Percentiles rank a stretch among this genome's conserved stretches.
These are phyloP conservation scores for Hyalella azteca DNA, from an alignment of 2,888 invertebrate genomes.

Conservation along the genomic window DNA sequence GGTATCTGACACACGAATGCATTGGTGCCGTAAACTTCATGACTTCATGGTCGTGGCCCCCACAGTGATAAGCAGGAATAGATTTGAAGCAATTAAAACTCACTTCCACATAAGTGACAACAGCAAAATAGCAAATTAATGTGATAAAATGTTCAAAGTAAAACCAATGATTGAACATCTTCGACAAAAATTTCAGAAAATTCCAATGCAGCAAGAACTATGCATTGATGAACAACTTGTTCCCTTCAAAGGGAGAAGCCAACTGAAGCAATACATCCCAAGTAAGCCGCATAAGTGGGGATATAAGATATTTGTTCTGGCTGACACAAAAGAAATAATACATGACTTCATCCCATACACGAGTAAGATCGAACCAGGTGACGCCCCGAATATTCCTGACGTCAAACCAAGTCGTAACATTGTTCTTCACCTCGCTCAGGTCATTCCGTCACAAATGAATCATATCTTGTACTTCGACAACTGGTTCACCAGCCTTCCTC, in stretches of 20 bases:
- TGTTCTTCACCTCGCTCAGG: conserved; percentile 4
- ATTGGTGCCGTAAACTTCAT: too few species aligned
- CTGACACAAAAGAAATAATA: too few species aligned
- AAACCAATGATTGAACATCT: too few species aligned
- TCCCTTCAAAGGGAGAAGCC: background rate
- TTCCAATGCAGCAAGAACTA: background rate
- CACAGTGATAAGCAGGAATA: too few species aligned
- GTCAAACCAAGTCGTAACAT: background rate
- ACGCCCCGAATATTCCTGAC: conserved; percentile 1
- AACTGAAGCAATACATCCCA: background rate
- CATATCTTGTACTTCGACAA: too few species aligned
- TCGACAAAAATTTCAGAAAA: background rate
- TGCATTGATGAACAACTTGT: background rate
- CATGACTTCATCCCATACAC: too few species aligned
- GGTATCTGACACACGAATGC: too few species aligned
- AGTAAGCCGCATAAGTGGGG: background rate
- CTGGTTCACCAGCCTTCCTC: background rate
- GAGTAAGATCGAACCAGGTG: background rate
- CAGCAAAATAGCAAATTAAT: too few species aligned
- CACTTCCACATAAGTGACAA: too few species aligned
- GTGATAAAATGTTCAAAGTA: too few species aligned
- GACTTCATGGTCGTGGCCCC: too few species aligned
- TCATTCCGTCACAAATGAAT: background rate
- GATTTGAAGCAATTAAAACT: too few species aligned
- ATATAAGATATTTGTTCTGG: background rate